phyloP scores from a whole-genome alignment of 2,113 vertebrate species.

The Tragulus kanchil region DNA sequence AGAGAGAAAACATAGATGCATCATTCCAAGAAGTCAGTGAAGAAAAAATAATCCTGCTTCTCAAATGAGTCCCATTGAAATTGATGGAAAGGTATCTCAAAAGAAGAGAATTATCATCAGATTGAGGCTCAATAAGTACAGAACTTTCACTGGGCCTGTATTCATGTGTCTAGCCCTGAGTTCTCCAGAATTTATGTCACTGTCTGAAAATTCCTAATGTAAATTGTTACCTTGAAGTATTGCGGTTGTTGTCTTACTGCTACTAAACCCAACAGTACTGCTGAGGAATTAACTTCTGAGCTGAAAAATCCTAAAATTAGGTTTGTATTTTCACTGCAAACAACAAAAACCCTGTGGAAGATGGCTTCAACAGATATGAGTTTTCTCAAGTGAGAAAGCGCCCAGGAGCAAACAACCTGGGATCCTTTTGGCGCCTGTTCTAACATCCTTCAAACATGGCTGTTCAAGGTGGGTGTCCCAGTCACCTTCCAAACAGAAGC shows the following conservation, averaged over 20 bases:
- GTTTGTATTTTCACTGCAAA: neutral
- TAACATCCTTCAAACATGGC: neutral
- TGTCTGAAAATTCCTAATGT: neutral
- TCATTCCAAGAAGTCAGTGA: conserved; percentile 4
- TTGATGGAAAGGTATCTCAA: neutral
- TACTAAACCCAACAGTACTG: neutral
- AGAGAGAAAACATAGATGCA: neutral
- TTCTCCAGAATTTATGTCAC: neutral
- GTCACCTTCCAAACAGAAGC: neutral
- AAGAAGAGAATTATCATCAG: neutral
- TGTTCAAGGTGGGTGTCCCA: accelerated
- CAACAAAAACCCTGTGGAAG: neutral
- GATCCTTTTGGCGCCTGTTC: neutral
- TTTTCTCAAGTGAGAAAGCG: neutral
- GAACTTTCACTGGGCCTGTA: neutral
- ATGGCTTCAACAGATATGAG: neutral
- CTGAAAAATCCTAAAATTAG: neutral
- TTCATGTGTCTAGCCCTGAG: neutral
- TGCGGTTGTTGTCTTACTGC: neutral
- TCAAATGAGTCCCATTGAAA: neutral
- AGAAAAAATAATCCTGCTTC: neutral
- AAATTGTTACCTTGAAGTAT: neutral
- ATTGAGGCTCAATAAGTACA: neutral
- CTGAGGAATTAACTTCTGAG: neutral
- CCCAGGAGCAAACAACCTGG: accelerated